Percentiles rank a stretch among this genome's conserved stretches.
Conservation (phyloP, 1,140 invertebrate genomes). For the Aphaenogaster floridana region DNA sequence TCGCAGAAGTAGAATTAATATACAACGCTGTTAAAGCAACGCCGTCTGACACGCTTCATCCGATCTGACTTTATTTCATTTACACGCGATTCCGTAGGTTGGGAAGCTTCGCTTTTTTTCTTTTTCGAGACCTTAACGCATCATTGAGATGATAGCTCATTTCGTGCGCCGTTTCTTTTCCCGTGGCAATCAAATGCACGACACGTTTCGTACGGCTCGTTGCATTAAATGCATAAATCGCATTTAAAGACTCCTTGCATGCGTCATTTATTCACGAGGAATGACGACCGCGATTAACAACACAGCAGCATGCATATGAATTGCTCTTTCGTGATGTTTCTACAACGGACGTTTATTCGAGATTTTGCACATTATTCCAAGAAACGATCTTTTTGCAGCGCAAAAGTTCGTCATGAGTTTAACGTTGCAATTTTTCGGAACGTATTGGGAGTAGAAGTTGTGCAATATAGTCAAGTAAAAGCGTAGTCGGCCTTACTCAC, state of each 20-base stretch:
- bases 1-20: background rate
- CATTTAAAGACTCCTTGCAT: conserved; percentile 49
- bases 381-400: background rate
- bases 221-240: conserved; percentile 39
- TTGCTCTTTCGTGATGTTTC: background rate
- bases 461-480: background rate
- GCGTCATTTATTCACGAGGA: conserved; percentile 35
- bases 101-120: background rate
- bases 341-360: conserved; percentile 11
- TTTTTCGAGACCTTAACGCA: background rate
- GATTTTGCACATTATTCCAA: background rate
- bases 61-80: background rate
- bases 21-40: background rate
- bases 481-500: too few species aligned
- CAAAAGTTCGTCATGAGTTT: background rate
- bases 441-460: background rate
- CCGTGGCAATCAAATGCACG: conserved; percentile 14
- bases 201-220: conserved; percentile 24
- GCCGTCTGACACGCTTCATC: background rate
- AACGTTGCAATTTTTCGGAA: conserved; percentile 5
- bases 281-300: conserved; percentile 64
- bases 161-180: conserved; percentile 17
- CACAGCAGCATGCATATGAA: conserved; percentile 36
- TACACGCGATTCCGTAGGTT: background rate
- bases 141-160: background rate